Conservation (phyloP, 1,140 invertebrate species). For the Phenacoccus solenopsis region DNA sequence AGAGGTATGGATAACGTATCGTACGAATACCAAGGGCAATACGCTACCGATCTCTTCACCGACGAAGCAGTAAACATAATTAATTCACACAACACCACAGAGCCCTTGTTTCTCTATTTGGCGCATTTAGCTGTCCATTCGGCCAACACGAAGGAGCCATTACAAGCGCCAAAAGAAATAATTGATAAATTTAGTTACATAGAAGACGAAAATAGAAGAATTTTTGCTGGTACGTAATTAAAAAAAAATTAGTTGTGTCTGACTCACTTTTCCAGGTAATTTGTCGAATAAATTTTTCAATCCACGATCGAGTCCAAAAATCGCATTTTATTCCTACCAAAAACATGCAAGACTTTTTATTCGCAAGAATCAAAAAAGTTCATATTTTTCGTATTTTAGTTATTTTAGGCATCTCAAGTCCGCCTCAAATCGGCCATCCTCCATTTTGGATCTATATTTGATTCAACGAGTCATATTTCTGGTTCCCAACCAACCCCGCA, state of each 20-base stretch:
- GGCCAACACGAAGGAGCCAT: conserved; percentile 38
- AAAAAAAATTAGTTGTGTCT: too few relatives aligned
- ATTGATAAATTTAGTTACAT: conserved; percentile 62
- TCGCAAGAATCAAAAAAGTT: too few relatives aligned
- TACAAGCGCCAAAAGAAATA: conserved; percentile 54
- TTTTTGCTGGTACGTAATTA: conserved; percentile 60
- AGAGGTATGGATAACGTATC: conserved; percentile 41
- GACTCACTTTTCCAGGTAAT: conserved; percentile 53
- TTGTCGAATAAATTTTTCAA: too few relatives aligned
- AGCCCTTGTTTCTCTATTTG: conserved; percentile 64
- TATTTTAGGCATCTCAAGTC: too few relatives aligned
- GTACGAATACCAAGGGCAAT: conserved; percentile 40
- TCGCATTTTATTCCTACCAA: too few relatives aligned
- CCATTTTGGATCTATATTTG: too few relatives aligned
- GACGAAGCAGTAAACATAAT: conserved; percentile 41
- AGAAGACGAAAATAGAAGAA: conserved; percentile 51
- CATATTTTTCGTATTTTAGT: too few relatives aligned
- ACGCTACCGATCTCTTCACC: conserved; percentile 46
- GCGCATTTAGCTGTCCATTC: conserved; percentile 68
- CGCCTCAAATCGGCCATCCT: too few relatives aligned
- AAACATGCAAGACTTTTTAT: too few relatives aligned
- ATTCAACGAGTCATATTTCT: too few relatives aligned
- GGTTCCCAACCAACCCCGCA: too few relatives aligned
- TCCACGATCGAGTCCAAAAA: too few relatives aligned
- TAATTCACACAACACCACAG: conserved; percentile 34